A percentile compares a stretch with the other conserved stretches of the same genome.
Evolutionary conservation across 2,797 vertebrate genomes (phyloP).

Genomic region (Cirrhinus mrigala): DNA sequence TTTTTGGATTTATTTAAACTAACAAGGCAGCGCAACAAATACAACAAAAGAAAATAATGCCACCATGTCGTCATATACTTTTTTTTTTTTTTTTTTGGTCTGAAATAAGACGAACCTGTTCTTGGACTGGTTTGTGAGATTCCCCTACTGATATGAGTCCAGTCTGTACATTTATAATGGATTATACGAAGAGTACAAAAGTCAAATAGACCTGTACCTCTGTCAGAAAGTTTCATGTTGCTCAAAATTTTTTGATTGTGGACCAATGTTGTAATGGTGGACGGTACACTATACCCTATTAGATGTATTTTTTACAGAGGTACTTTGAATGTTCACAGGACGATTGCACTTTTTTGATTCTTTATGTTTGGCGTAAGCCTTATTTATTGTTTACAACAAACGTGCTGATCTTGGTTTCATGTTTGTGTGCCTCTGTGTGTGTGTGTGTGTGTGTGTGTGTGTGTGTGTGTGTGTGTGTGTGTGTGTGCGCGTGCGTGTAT

Average conservation of each 20-base stretch:
- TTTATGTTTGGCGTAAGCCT: conserved; percentile 63
- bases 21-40: background rate
- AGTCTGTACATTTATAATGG: background rate
- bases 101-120: background rate
- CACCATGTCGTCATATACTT: background rate
- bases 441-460: background rate
- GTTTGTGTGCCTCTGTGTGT: conserved; percentile 10
- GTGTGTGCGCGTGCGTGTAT: background rate
- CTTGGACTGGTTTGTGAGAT: background rate
- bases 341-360: conserved; percentile 63
- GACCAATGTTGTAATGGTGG: conserved; percentile 31
- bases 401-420: conserved; percentile 48
- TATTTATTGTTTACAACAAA: conserved; percentile 73
- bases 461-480: background rate
- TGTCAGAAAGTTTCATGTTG: background rate
- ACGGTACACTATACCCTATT: background rate
- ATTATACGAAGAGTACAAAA: background rate
- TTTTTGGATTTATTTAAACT: background rate
- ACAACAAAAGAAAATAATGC: background rate
- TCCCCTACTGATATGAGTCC: background rate
- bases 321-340: conserved; percentile 60
- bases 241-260: background rate
- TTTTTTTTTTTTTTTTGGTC: background rate
- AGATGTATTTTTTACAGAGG: background rate
- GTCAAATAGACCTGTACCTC: conserved; percentile 3